A percentile compares a stretch with the other conserved stretches of the same genome.
Conservation (phyloP, 2,113 vertebrate species). For the Lagopus muta region DNA sequence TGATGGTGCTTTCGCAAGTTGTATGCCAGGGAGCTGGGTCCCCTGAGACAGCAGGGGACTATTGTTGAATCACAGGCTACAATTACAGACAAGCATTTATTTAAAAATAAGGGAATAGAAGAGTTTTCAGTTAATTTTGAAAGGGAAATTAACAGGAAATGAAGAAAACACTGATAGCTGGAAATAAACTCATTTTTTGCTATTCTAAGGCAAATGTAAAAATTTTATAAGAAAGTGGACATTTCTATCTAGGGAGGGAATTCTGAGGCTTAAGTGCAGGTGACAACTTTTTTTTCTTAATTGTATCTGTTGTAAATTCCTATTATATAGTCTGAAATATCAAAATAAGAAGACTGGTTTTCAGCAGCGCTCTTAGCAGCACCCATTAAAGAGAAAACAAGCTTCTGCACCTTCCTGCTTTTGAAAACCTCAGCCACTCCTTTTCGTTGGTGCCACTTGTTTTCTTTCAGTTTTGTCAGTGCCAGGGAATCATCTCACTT, state of each 20-base stretch:
- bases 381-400: background rate
- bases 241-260: rapidly evolving
- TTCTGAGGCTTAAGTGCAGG: background rate
- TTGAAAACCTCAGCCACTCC: background rate
- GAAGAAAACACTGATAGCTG: background rate
- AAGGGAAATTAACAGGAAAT: background rate
- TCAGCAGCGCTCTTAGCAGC: background rate
- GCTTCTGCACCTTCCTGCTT: background rate
- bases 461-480: background rate
- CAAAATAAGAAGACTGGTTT: background rate
- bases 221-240: background rate
- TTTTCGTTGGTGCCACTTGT: background rate
- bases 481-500: background rate
- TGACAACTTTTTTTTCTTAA: background rate
- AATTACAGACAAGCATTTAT: background rate
- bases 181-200: background rate
- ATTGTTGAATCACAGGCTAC: background rate
- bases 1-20: background rate
- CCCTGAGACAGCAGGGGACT: background rate
- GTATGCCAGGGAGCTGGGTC: background rate
- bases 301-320: background rate
- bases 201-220: background rate
- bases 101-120: background rate
- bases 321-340: background rate
- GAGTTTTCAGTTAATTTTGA: background rate